Evolutionary conservation across 2,113 vertebrate species (phyloP).

Genomic region (Labrus mixtus): DNA sequence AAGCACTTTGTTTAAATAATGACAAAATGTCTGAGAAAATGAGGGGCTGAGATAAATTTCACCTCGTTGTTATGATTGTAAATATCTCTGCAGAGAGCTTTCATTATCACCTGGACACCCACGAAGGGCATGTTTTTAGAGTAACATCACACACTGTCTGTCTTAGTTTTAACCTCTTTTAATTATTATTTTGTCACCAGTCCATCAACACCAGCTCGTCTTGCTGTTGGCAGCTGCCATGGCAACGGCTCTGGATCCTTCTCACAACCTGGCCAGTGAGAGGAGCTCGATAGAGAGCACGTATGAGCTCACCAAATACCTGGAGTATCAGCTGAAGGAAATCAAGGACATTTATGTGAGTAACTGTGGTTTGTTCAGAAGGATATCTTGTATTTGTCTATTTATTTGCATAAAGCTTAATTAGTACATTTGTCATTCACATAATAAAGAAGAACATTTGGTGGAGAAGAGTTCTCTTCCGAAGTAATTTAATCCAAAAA

Average conservation of each 20-base stretch:
- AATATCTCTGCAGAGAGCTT: constrained; percentile 36
- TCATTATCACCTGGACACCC: constrained; percentile 50
- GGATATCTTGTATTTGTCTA: not conserved
- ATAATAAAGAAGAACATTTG: not conserved
- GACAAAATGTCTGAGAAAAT: constrained; percentile 46
- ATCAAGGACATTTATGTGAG: constrained; percentile 96
- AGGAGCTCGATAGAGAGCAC: constrained; percentile 95
- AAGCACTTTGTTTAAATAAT: constrained; percentile 59
- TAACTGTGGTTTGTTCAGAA: constrained; percentile 18
- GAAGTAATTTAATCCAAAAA: too few relatives aligned
- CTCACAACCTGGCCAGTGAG: constrained; percentile 86
- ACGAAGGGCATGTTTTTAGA: constrained; percentile 32
- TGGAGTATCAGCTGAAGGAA: constrained; percentile 96
- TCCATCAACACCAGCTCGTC: constrained; percentile 77
- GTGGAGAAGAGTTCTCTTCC: not conserved
- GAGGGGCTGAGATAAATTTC: constrained; percentile 35
- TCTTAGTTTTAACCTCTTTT: constrained; percentile 25
- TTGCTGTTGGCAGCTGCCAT: constrained; percentile 87
- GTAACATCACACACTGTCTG: constrained; percentile 22
- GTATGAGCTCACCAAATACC: constrained; percentile 96
- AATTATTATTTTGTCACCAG: constrained; percentile 53
- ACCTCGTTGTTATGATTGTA: constrained; percentile 54
- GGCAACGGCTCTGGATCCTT: constrained; percentile 84
- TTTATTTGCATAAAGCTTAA: too few relatives aligned
- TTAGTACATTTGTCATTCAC: too few relatives aligned